A percentile compares a stretch with the other conserved stretches of the same genome.
Conservation (phyloP, 2,797 vertebrate species). For the Cephalopachus bancanus region DNA sequence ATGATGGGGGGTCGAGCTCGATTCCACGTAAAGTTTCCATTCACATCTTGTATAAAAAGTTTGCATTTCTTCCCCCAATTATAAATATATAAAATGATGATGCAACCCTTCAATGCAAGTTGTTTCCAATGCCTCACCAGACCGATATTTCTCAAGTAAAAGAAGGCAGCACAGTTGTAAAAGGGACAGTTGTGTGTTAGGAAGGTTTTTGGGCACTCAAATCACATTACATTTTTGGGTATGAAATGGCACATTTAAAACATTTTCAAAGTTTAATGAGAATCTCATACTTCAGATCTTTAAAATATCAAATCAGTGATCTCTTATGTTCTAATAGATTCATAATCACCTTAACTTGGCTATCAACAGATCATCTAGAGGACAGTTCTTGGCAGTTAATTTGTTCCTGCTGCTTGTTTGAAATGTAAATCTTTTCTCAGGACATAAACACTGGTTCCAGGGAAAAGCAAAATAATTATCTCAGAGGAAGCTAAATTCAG, state of each 20-base stretch:
- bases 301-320: slow-evolving; percentile 9
- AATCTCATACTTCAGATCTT: slow-evolving; percentile 16
- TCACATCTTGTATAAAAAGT: neutral
- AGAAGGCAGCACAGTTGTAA: neutral
- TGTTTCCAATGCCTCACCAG: neutral
- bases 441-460: slow-evolving; percentile 53
- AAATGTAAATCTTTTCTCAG: slow-evolving; percentile 66
- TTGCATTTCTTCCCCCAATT: neutral
- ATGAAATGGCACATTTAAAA: slow-evolving; percentile 22
- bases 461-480: slow-evolving; percentile 74
- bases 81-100: slow-evolving; percentile 33
- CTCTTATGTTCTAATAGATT: slow-evolving; percentile 29
- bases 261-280: slow-evolving; percentile 39
- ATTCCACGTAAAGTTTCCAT: neutral
- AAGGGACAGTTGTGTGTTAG: neutral
- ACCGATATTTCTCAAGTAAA: neutral
- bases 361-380: slow-evolving; percentile 1
- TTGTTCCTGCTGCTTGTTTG: slow-evolving; percentile 65
- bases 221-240: slow-evolving; percentile 19
- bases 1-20: neutral
- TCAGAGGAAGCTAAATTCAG: slow-evolving; percentile 53
- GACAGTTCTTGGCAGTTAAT: slow-evolving; percentile 31
- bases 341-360: slow-evolving; percentile 38
- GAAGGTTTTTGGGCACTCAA: neutral
- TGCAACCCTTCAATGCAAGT: neutral